These are phyloP conservation scores for Sakesphorus luctuosus DNA, from an alignment of 2,113 vertebrate genomes.

Conservation along the genomic window DNA sequence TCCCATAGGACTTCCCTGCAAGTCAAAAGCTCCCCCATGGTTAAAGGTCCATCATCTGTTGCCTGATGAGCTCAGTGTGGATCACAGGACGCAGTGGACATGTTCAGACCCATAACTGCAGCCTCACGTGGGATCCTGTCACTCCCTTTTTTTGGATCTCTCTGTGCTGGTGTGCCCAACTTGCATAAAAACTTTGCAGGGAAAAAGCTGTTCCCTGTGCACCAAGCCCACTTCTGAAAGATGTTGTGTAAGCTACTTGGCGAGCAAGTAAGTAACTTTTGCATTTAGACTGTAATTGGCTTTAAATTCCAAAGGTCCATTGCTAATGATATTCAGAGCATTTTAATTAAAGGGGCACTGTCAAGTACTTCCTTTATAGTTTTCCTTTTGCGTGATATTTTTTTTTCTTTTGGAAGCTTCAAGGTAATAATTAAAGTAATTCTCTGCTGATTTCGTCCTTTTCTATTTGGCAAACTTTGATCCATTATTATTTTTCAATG, in stretches of 20 bases:
- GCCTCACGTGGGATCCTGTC: not conserved
- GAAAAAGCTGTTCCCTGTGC: not conserved
- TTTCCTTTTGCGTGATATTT: not conserved
- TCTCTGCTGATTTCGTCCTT: constrained; percentile 70
- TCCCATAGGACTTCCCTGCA: not conserved
- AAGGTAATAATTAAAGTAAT: constrained; percentile 74
- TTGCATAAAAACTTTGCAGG: not conserved
- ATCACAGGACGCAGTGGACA: not conserved
- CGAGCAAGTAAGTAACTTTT: not conserved
- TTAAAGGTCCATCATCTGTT: not conserved
- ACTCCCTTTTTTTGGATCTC: not conserved
- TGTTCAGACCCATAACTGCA: not conserved
- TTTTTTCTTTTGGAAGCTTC: not conserved
- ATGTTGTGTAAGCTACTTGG: not conserved
- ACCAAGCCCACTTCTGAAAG: not conserved
- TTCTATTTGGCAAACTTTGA: constrained; percentile 71
- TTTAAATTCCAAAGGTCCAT: constrained; percentile 59
- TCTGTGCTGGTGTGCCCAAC: not conserved
- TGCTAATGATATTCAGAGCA: constrained; percentile 57
- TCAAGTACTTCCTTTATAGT: constrained; percentile 61
- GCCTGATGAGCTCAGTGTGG: not conserved
- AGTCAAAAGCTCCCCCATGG: not conserved
- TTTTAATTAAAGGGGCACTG: constrained; percentile 70
- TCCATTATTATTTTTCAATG: constrained; percentile 65
- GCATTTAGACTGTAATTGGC: constrained; percentile 50